These are phyloP conservation scores for Ormyrus thymus DNA, from an alignment of 2,888 invertebrate genomes.

Conservation along the genomic window DNA sequence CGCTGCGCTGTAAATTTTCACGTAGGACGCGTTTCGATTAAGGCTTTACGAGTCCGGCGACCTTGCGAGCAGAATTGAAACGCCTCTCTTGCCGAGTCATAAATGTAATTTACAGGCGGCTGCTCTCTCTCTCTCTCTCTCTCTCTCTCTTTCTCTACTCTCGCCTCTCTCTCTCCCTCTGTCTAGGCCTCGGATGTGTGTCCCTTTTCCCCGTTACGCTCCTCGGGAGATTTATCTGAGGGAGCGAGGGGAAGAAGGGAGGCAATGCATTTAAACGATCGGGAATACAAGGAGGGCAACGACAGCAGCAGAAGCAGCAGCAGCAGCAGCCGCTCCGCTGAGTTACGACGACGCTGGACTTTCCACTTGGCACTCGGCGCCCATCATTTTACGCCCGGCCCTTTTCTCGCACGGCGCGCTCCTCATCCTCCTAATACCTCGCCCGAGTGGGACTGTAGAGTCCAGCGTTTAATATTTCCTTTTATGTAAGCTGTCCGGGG, in stretches of 20 bases:
- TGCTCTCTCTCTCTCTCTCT: background rate
- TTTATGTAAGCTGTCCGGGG: constrained; percentile 4
- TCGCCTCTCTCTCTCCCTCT: too few relatives aligned
- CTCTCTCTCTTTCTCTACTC: constrained; percentile 1
- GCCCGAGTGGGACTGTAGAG: constrained; percentile 71
- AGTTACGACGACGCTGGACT: constrained; percentile 61
- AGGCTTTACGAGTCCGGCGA: constrained; percentile 19
- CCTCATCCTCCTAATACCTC: constrained; percentile 28
- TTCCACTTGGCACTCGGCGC: constrained; percentile 66
- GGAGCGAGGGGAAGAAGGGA: constrained; percentile 2
- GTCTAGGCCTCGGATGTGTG: background rate
- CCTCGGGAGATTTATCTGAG: constrained; percentile 19
- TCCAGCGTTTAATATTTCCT: constrained; percentile 60
- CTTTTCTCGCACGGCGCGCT: constrained; percentile 7
- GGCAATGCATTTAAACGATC: constrained; percentile 31
- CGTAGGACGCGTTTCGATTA: constrained; percentile 38
- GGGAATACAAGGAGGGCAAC: background rate
- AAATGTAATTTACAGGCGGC: constrained; percentile 41
- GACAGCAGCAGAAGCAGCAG: too few relatives aligned
- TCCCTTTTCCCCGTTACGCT: constrained; percentile 3
- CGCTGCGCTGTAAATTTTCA: constrained; percentile 33
- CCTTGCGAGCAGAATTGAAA: constrained; percentile 40
- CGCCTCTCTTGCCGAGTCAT: constrained; percentile 29
- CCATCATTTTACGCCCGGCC: constrained; percentile 18
- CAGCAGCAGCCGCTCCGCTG: constrained; percentile 10